Evolutionary conservation across 2,113 vertebrate species (phyloP).

Genomic region (Shinisaurus crocodilurus): DNA sequence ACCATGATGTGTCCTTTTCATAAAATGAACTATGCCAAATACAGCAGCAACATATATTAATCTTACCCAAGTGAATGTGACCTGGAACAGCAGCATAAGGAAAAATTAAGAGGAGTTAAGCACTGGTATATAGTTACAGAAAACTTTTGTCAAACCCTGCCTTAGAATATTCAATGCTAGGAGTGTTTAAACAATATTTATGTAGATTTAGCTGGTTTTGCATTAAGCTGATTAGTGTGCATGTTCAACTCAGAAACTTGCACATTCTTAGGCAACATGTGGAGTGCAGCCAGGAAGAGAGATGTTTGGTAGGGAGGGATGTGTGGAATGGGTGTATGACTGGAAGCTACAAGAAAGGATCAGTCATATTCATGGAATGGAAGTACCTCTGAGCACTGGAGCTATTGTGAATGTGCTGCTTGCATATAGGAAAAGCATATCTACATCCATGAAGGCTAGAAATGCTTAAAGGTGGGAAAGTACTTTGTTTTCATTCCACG

Average conservation of each 20-base stretch:
- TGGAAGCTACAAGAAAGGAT: background rate
- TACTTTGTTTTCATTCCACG: background rate
- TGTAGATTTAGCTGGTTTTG: background rate
- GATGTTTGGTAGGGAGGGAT: background rate
- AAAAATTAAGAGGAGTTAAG: slow-evolving; percentile 70
- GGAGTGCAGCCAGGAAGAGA: background rate
- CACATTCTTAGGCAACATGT: background rate
- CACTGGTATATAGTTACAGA: slow-evolving; percentile 27
- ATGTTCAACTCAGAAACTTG: background rate
- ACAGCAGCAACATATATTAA: slow-evolving; percentile 37
- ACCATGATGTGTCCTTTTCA: background rate
- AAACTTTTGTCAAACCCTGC: slow-evolving; percentile 10
- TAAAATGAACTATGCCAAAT: slow-evolving; percentile 29
- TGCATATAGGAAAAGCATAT: background rate
- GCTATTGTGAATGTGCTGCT: background rate
- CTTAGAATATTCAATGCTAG: background rate
- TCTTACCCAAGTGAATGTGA: slow-evolving; percentile 95
- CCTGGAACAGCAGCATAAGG: slow-evolving; percentile 80
- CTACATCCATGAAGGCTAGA: background rate
- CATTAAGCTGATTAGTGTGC: background rate
- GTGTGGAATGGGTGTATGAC: background rate
- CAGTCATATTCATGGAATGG: background rate
- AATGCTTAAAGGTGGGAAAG: background rate
- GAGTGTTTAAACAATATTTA: background rate
- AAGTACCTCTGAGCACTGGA: background rate